Evolutionary conservation across 2,113 vertebrate genomes (phyloP).

Genomic region (Colossoma macropomum): DNA sequence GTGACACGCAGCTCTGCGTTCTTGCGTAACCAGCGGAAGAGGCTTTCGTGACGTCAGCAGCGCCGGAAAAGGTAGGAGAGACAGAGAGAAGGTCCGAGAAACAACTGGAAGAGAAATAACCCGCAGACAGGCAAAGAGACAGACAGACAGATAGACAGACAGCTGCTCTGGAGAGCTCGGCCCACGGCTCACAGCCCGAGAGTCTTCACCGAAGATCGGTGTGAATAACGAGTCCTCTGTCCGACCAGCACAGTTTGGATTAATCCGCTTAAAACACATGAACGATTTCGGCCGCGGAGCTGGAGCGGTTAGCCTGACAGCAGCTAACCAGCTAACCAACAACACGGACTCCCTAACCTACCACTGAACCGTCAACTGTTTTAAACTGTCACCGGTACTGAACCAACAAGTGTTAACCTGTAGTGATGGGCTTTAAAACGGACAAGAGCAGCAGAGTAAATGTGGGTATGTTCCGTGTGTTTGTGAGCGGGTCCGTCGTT

Average conservation of each 20-base stretch:
- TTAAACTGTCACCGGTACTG: not conserved
- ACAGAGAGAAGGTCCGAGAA: conserved; percentile 40
- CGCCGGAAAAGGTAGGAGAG: conserved; percentile 21
- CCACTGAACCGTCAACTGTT: not conserved
- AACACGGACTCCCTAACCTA: not conserved
- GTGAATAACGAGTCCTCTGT: not conserved
- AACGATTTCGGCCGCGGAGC: not conserved
- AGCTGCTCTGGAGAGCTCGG: not conserved
- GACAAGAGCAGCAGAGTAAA: not conserved
- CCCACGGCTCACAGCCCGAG: too few relatives aligned
- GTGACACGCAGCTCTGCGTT: not conserved
- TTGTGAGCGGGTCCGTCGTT: not conserved
- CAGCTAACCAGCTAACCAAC: not conserved
- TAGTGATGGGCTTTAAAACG: not conserved
- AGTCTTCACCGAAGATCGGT: not conserved
- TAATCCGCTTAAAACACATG: not conserved
- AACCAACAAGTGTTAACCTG: not conserved
- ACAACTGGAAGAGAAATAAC: conserved; percentile 16
- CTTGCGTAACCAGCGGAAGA: conserved; percentile 39
- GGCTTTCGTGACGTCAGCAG: not conserved
- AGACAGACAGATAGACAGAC: too few relatives aligned
- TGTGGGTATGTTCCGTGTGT: not conserved
- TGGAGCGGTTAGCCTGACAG: conserved; percentile 20
- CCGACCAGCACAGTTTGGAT: not conserved
- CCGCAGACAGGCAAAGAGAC: not conserved